Conservation (phyloP, 2,797 vertebrate species). For the Gadopsis marmoratus region DNA sequence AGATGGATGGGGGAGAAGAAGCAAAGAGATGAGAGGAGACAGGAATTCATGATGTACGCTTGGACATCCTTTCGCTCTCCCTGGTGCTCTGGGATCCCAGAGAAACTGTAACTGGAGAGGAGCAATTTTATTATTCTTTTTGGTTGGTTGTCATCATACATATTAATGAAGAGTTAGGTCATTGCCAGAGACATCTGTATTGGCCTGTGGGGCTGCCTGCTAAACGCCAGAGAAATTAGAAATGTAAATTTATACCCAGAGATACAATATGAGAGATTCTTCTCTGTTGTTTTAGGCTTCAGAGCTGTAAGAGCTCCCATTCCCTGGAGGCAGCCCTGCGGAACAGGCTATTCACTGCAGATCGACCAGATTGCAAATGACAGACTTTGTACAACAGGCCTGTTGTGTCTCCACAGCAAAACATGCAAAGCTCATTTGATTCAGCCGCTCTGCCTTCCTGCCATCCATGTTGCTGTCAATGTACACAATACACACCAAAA, state of each 20-base stretch:
- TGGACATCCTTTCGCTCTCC: constrained; percentile 60
- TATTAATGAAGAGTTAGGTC: constrained; percentile 86
- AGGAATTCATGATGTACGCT: constrained; percentile 64
- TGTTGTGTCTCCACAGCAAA: constrained; percentile 76
- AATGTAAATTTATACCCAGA: constrained; percentile 83
- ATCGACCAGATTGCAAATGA: constrained; percentile 82
- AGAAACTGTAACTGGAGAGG: constrained; percentile 74
- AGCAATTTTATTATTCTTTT: constrained; percentile 80
- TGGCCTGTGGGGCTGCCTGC: constrained; percentile 76
- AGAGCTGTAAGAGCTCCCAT: constrained; percentile 72
- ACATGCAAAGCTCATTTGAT: constrained; percentile 78
- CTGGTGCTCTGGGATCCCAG: constrained; percentile 49
- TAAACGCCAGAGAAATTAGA: constrained; percentile 82
- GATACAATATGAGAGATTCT: constrained; percentile 81
- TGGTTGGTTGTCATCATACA: constrained; percentile 84
- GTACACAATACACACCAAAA: constrained; percentile 30
- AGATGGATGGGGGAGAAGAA: constrained; percentile 63
- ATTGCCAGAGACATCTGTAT: constrained; percentile 84
- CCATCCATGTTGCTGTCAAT: constrained; percentile 51
- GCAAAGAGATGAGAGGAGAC: constrained; percentile 54
- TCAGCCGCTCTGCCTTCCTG: constrained; percentile 53
- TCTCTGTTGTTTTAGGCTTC: constrained; percentile 78
- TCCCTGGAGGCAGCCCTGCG: constrained; percentile 79
- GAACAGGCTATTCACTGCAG: constrained; percentile 81
- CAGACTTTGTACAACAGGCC: constrained; percentile 76